phyloP scores from a whole-genome alignment of 2,113 vertebrate species.

The Brachyistius frenatus region DNA sequence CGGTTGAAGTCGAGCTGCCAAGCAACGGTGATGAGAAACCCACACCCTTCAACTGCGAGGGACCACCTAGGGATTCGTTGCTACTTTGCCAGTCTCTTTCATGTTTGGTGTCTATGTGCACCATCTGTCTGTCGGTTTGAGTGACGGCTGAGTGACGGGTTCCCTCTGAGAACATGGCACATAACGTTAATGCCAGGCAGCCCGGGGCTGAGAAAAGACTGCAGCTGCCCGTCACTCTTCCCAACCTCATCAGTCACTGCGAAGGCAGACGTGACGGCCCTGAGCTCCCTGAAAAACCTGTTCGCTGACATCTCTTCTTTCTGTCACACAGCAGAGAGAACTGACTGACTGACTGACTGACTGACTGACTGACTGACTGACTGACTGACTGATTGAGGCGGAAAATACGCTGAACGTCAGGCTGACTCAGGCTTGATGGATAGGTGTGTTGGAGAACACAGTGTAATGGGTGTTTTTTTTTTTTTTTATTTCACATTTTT shows the following conservation, averaged over 20 bases:
- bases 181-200: constrained; percentile 80
- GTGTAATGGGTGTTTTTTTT: constrained; percentile 43
- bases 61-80: constrained; percentile 74
- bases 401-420: constrained; percentile 62
- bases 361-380: constrained; percentile 65
- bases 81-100: constrained; percentile 81
- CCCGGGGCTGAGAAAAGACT: constrained; percentile 79
- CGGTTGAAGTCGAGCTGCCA: constrained; percentile 73
- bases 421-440: constrained; percentile 67
- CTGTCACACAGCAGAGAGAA: constrained; percentile 69
- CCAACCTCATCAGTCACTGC: constrained; percentile 79
- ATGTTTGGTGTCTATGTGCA: constrained; percentile 68
- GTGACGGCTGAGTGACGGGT: constrained; percentile 79
- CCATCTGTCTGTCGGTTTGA: constrained; percentile 77
- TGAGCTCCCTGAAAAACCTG: constrained; percentile 80
- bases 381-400: constrained; percentile 71
- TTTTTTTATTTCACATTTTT: constrained; percentile 39
- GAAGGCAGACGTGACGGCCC: constrained; percentile 76
- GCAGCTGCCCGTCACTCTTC: constrained; percentile 82
- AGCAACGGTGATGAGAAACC: constrained; percentile 69
- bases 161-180: constrained; percentile 84
- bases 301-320: constrained; percentile 80
- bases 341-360: constrained; percentile 55
- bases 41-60: constrained; percentile 70
- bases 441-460: constrained; percentile 56